Evolutionary conservation across 2,888 invertebrate species (phyloP).

Genomic region (Caenorhabditis doughertyi): DNA sequence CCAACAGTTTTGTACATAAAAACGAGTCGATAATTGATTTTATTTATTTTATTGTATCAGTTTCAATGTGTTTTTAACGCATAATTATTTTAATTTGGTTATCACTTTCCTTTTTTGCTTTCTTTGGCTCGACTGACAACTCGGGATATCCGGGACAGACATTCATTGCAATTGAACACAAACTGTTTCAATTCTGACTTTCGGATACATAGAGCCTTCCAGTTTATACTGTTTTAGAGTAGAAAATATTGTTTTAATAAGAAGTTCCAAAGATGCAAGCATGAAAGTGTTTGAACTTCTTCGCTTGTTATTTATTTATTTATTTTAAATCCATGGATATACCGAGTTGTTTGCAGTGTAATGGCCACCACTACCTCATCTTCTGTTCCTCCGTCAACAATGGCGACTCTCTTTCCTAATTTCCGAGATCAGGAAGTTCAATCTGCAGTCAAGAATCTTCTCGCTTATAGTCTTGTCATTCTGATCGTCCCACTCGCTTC

Average conservation of each 20-base stretch:
- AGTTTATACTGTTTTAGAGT: too few species aligned
- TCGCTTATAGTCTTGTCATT: conserved; percentile 80
- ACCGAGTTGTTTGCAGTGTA: conserved; percentile 63
- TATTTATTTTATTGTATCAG: not conserved
- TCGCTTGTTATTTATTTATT: not conserved
- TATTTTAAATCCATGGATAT: conserved; percentile 28
- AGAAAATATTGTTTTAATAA: too few species aligned
- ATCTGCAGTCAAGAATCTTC: conserved; percentile 79
- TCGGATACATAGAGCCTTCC: too few species aligned
- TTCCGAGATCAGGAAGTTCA: conserved; percentile 78
- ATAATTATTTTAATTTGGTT: not conserved
- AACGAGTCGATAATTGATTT: conserved; percentile 7
- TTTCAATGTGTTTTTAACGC: conserved; percentile 14
- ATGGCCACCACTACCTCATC: conserved; percentile 40
- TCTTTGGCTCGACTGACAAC: conserved; percentile 43
- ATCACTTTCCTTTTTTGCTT: not conserved
- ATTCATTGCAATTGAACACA: not conserved
- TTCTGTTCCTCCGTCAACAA: conserved; percentile 40
- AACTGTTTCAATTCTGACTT: not conserved
- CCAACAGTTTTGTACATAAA: conserved; percentile 22
- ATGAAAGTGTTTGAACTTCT: not conserved
- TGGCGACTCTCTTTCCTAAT: conserved; percentile 79
- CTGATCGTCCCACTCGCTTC: conserved; percentile 80
- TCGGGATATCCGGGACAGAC: conserved; percentile 47
- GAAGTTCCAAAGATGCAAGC: too few species aligned